Percentiles rank a stretch among this genome's conserved stretches.
These are phyloP conservation scores for Chloroceryle aenea DNA, from an alignment of 2,113 vertebrate genomes.

Conservation along the genomic window DNA sequence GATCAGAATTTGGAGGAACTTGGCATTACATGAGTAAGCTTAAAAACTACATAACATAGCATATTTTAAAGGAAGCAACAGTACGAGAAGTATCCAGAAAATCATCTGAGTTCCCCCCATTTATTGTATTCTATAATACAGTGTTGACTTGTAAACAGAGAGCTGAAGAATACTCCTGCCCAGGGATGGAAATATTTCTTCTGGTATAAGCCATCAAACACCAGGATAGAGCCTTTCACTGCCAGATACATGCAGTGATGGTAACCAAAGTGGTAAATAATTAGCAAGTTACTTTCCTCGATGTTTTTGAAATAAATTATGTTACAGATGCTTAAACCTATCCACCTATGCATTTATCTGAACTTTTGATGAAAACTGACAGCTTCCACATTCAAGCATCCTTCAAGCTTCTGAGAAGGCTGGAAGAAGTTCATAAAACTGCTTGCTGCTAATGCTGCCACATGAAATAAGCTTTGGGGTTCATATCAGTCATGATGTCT, in stretches of 20 bases:
- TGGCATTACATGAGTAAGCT: background rate
- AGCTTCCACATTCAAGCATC: background rate
- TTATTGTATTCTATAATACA: background rate
- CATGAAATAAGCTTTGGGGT: background rate
- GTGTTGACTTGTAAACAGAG: background rate
- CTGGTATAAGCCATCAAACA: background rate
- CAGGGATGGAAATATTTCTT: background rate
- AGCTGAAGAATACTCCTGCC: background rate
- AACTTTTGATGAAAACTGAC: background rate
- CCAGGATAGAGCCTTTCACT: background rate
- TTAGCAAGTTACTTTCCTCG: background rate
- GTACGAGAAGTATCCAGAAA: background rate
- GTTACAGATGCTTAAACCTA: background rate
- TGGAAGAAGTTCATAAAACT: background rate
- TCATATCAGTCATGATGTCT: background rate
- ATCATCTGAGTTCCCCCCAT: background rate
- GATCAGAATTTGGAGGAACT: background rate
- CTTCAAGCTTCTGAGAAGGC: background rate
- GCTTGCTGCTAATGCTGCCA: background rate
- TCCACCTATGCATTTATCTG: background rate
- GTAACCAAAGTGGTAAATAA: background rate
- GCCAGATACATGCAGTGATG: background rate
- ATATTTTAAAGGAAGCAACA: background rate
- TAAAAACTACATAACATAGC: background rate
- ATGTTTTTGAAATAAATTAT: background rate